Evolutionary conservation across 2,797 vertebrate species (phyloP), one percentile per base, ranked within the genome.

Genomic region (Siniperca scherzeri): DNA sequence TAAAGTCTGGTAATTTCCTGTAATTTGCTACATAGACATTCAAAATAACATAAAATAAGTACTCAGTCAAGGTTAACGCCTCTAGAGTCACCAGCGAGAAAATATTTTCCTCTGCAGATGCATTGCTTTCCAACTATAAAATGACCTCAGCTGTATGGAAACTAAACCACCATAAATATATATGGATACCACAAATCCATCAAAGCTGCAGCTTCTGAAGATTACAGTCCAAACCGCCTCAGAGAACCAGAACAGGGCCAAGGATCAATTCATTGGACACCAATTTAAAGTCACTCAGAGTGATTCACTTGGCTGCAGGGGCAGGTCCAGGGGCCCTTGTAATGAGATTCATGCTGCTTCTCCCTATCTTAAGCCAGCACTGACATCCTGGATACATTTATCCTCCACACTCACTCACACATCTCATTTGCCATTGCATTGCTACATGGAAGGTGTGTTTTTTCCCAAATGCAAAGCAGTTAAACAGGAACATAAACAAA

Each of bases 261-360:
- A 81, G 90, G 94, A 96, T 96, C 94, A 95, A 95, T 95, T 93
- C 91, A 94, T 94, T 93, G 94, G 90, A 94, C 88, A 93, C 91
- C 93, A 95, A 95, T 95, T 94, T 94, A 90, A 94, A 95, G 93
- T 94, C 91, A 92, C 91, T 92, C 89, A 80, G 92, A 93, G 87
- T 93, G 93, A 95, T 95, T 94, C 91, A 91, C 83, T 94, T 94
- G 91, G 93, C 93, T 95, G 87, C 89, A 86, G 92, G 91, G 92
- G 82, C 80, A 85, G 82, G 90, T 93, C 93, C 91, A 88, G 88
- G 88, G 92, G 92, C 88, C 76, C 75, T 74, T 59, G 88, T 95
- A 94, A 96, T 95, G 93, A 94, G 90, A 94, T 96, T 95, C 92
- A 93, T 88, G 86, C 90, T 86, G 74, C 89, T 85, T 81, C 91